Base-by-base conservation (phyloP, 2,113 vertebrate species). In the Morphnarchus princeps region DNA sequence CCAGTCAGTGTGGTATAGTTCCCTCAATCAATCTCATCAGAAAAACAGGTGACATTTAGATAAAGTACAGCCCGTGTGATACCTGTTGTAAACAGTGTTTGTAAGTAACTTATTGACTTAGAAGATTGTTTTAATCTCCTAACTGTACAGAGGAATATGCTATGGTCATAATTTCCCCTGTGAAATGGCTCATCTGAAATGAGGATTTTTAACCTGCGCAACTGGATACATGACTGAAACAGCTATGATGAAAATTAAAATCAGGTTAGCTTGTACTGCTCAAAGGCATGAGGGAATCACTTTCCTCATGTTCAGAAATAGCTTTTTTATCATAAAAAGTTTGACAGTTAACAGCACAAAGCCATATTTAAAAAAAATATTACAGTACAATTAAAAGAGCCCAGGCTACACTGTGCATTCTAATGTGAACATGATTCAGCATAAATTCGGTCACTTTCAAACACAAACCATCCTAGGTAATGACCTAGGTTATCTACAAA, bases 81-180 rank as follows among this genome's bases (percentile, higher is more conserved):
- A 77, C 57, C 81, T 66, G 67, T 5, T 71, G 59, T 69, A 89
- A 90, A 89, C 8, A 9, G 12, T 8, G 42, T 85, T 97, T 71
- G 86, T 93, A 94, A 91, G 95, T 95, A 70, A 97, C 91, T 77
- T 82, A 97, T 49, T 95, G 90, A 86, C 90, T 82, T 59, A 34
- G 29, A 70, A 96, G 62, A 89, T 59, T 42, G 78, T 9, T 86
- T 82, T 86, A 82, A 95, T 62, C 81, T 95, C 73, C 84, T 55
- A 80, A 59, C 65, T 76, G 49, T 76, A 72, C 25, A 59, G 42
- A 11, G 15, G 17, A 93, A 20, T 42, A 45, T 15, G 66, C 67
- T 52, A 50, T 6, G n/a, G 45, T 34, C 49, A 11, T 22, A 42
- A 65, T 82, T 87, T 43, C 45, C 54, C 34, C 69, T 54, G 34